Evolutionary conservation across 2,113 vertebrate genomes (phyloP).

Genomic region (Hymenochirus boettgeri): DNA sequence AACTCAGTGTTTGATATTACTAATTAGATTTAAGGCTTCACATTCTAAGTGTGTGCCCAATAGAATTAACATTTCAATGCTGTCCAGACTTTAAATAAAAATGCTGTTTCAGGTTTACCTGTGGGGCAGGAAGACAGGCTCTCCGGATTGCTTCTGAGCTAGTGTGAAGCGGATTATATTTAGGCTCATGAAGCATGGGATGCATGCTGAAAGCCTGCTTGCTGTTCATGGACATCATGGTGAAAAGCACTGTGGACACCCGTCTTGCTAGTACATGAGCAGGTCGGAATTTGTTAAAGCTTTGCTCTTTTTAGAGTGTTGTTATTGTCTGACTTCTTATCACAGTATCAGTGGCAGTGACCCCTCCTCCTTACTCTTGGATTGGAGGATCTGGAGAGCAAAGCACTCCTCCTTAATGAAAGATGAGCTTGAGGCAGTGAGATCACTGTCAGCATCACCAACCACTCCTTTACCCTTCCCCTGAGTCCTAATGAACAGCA

Average conservation of each 20-base stretch:
- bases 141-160: slow-evolving; percentile 85
- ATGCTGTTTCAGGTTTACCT: slow-evolving; percentile 69
- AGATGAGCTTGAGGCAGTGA: slow-evolving; percentile 26
- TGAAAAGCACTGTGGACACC: slow-evolving; percentile 43
- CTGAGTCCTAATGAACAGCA: fast-evolving
- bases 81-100: no score
- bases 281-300: slow-evolving; percentile 45
- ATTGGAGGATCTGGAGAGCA: slow-evolving; percentile 34
- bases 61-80: no score
- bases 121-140: slow-evolving; percentile 79
- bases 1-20: no score
- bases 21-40: no score
- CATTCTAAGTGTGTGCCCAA: no score
- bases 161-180: slow-evolving; percentile 81
- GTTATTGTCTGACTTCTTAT: slow-evolving; percentile 54
- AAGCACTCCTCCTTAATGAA: slow-evolving; percentile 39
- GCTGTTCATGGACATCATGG: slow-evolving; percentile 96
- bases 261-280: slow-evolving; percentile 44
- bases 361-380: slow-evolving; percentile 37
- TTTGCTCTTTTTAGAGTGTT: slow-evolving; percentile 52
- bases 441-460: slow-evolving; percentile 35
- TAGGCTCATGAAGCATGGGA: slow-evolving; percentile 85
- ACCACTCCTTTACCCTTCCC: slow-evolving; percentile 25
- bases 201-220: slow-evolving; percentile 90
- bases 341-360: slow-evolving; percentile 48